Conservation (phyloP, 2,797 vertebrate species). For the Trachops cirrhosus region DNA sequence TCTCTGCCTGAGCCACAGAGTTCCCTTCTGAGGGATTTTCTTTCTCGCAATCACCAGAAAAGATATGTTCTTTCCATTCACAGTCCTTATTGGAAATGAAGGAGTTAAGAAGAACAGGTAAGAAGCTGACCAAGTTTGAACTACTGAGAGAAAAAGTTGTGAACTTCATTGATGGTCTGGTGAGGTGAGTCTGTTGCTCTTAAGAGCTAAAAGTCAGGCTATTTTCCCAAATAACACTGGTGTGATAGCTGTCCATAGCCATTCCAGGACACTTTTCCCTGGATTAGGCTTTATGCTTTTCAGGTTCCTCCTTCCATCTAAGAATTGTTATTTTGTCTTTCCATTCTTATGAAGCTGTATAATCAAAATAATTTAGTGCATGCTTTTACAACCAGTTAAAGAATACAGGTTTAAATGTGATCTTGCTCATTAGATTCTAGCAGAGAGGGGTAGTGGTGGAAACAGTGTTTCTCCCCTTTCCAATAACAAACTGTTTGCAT, state of each 20-base stretch:
- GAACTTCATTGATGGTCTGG: slow-evolving; percentile 89
- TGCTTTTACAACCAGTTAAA: not conserved
- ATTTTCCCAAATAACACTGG: not conserved
- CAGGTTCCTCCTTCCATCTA: not conserved
- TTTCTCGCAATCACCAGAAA: slow-evolving; percentile 55
- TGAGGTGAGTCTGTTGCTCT: slow-evolving; percentile 86
- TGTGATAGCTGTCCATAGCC: too few relatives aligned
- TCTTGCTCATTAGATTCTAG: not conserved
- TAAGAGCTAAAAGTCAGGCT: not conserved
- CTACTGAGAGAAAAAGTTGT: slow-evolving; percentile 89
- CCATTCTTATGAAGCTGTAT: not conserved
- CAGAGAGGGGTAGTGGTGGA: not conserved
- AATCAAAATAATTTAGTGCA: slow-evolving; percentile 3
- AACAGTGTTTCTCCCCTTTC: not conserved
- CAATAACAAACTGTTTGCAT: not conserved
- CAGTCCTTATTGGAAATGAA: slow-evolving; percentile 95
- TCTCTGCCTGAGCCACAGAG: not conserved
- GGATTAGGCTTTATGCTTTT: not conserved
- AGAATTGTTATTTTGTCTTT: not conserved
- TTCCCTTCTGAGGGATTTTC: slow-evolving; percentile 2
- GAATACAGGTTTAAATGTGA: slow-evolving; percentile 22
- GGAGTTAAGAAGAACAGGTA: slow-evolving; percentile 87
- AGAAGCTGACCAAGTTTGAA: slow-evolving; percentile 93
- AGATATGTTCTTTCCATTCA: slow-evolving; percentile 60
- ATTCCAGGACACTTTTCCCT: not conserved